These are phyloP conservation scores for Crotalus helleri DNA, from an alignment of 2,113 vertebrate species.

Conservation along the genomic window DNA sequence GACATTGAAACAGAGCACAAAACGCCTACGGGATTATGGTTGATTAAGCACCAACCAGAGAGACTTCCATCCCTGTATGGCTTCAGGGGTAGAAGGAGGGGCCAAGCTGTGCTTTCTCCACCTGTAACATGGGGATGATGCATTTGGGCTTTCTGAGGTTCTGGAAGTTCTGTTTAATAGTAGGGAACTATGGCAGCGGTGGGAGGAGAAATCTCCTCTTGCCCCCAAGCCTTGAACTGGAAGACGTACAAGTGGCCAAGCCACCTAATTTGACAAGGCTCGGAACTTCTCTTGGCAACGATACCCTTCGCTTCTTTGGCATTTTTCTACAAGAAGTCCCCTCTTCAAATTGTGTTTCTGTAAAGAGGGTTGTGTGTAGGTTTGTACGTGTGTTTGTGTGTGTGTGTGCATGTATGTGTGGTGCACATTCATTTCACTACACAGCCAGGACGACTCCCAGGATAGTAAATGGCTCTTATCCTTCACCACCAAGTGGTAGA, in stretches of 20 bases:
- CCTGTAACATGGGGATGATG: background rate
- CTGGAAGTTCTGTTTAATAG: background rate
- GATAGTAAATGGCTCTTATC: background rate
- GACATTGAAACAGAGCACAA: background rate
- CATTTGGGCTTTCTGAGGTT: background rate
- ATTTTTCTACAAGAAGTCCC: background rate
- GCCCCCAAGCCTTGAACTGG: background rate
- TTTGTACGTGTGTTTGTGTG: background rate
- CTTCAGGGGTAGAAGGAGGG: background rate
- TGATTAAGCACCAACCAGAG: background rate
- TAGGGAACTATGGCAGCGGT: background rate
- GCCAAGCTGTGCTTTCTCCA: background rate
- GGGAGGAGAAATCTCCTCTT: background rate
- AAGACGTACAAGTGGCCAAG: background rate
- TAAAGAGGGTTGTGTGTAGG: background rate
- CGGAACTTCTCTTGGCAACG: background rate
- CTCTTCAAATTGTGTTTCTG: background rate
- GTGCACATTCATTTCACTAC: background rate
- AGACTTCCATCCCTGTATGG: background rate
- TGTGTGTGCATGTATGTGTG: background rate
- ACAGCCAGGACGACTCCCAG: background rate
- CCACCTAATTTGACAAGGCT: background rate
- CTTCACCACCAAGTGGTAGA: background rate
- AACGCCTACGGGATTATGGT: background rate
- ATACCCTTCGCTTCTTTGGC: accelerated